Conservation (phyloP, 2,888 invertebrate species). For the Tupiocoris notatus region DNA sequence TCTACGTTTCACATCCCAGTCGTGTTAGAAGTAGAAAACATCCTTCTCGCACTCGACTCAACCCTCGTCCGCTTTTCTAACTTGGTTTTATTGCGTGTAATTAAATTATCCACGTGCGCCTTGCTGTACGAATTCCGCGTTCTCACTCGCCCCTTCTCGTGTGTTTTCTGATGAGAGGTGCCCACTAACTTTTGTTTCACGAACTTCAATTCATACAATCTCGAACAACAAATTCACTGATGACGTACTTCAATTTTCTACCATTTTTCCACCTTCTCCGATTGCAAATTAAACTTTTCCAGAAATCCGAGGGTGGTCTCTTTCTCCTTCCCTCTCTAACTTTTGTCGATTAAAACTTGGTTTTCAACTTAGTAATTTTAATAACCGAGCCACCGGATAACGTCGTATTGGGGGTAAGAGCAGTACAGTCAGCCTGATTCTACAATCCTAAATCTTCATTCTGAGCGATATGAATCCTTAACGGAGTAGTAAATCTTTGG, state of each 20-base stretch:
- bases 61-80: constrained; percentile 9
- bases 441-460: not conserved
- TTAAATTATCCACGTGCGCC: constrained; percentile 20
- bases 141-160: not conserved
- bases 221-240: no score
- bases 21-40: not conserved
- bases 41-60: no score
- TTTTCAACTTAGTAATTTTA: not conserved
- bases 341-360: not conserved
- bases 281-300: not conserved
- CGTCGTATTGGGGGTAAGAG: not conserved
- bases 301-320: not conserved
- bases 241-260: no score
- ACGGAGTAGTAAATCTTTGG: no score
- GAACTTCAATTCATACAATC: not conserved
- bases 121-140: not conserved
- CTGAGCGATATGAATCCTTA: no score
- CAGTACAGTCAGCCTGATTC: no score
- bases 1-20: not conserved
- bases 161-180: not conserved
- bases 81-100: constrained; percentile 30
- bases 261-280: not conserved
- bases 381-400: not conserved
- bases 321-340: not conserved
- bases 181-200: not conserved